Evolutionary conservation across 2,888 invertebrate species (phyloP).

Genomic region (Drosophila niveifrons): DNA sequence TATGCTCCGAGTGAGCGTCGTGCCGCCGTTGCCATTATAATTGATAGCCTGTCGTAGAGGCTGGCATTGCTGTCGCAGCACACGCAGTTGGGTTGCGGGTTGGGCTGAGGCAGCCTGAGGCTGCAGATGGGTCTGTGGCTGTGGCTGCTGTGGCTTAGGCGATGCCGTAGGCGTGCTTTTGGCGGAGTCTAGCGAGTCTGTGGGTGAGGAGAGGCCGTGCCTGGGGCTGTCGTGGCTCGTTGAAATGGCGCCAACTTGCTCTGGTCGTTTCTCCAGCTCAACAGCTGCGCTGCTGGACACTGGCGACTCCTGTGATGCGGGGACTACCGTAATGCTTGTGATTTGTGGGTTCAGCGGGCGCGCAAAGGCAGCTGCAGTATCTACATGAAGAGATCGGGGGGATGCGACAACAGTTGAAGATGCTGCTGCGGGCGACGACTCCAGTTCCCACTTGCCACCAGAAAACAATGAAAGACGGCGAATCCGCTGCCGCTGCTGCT

Average conservation of each 20-base stretch:
- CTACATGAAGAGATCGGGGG: conserved; percentile 59
- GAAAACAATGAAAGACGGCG: conserved; percentile 63
- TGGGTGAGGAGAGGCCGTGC: conserved; percentile 88
- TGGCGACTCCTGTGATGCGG: conserved; percentile 85
- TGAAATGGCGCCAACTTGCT: conserved; percentile 94
- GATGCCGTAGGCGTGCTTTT: conserved; percentile 75
- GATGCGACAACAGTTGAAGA: background rate
- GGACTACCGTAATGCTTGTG: conserved; percentile 83
- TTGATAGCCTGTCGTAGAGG: conserved; percentile 4
- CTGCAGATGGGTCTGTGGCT: conserved; percentile 73
- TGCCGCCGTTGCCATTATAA: conserved; percentile 31
- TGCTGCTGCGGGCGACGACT: conserved; percentile 16
- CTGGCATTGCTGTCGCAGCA: conserved; percentile 60
- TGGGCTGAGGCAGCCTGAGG: conserved; percentile 39
- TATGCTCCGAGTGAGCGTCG: conserved; percentile 89
- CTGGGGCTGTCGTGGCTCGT: conserved; percentile 93
- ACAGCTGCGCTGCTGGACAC: conserved; percentile 76
- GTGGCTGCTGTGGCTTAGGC: conserved; percentile 54
- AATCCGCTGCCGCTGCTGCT: conserved; percentile 77
- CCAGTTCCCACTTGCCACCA: conserved; percentile 63
- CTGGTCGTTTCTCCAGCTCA: conserved; percentile 87
- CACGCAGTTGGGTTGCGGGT: conserved; percentile 53
- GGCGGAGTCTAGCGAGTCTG: conserved; percentile 81
- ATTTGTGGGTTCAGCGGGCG: conserved; percentile 66
- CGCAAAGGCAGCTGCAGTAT: conserved; percentile 59